Evolutionary conservation across 1,140 invertebrate genomes (phyloP), one percentile per base, ranked within the genome.

Genomic region (Bradysia coprophila): DNA sequence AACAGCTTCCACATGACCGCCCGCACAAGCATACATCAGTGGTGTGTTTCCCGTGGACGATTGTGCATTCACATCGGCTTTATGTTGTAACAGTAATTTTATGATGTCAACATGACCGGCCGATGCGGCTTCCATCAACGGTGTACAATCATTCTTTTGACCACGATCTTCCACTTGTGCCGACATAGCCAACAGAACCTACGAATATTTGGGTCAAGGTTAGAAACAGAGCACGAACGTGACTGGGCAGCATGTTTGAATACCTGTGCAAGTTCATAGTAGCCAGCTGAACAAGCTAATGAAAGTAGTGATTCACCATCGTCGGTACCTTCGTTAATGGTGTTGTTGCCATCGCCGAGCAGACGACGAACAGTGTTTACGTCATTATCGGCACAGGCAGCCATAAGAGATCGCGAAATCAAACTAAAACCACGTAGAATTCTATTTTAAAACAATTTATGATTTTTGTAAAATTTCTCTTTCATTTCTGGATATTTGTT

Each of bases 1-100:
- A 8, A 97, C 93, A 46, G 93, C 89, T 47, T 91, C 83, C 53
- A 83, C 81, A 66, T 96, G 90, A 3, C 94, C 94, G 55, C 88
- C 88, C 48, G 91, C 91, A 62, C 92, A 96, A 33, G 91, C 93
- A 68, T 96, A 97, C 87, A 98, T 98, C 28, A 98, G 69, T 36
- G 93, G 88, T 38, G 93, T 98, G 59, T 96, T 97, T 43, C 88
- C 89, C 56, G 89, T 91, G 21, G 85, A 82, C 24, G 90, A 94
- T 63, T 95, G 90, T 41, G 90, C 90, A 71, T 95, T 96, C 3
- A 95, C 88, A 68, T 95, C 89, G 39, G 91, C 92, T 51, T 84
- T 82, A 66, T 96, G 88, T 50, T 78, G 78, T 43, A 96, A 73
- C 43, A 97, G 71, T 41, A 97, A 70, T 52, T 81, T 75, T 21